Evolutionary conservation across 2,888 invertebrate species (phyloP), one percentile per base, ranked within the genome.

Genomic region (Amiota minor): DNA sequence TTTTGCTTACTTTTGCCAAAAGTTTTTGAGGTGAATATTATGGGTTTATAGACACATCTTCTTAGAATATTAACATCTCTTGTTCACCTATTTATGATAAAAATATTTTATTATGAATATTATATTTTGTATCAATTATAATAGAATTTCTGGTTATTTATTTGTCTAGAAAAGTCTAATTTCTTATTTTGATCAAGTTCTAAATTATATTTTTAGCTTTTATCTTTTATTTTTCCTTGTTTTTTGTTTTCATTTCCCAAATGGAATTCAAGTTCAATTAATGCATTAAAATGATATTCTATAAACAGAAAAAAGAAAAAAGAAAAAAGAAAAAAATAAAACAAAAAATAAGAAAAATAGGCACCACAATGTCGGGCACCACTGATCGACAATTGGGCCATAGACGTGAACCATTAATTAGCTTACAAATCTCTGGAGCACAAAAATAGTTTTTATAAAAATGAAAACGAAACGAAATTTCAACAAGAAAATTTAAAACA

Each of bases 371-470:
- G 20, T 16, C 71, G 64, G 45, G 35, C 6, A 35, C 35, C 35
- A 35, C 35, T 8, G 20, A 45, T 72, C 45, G 45, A 70, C 72
- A 74, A 81, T 76, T 80, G 80, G 80, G 80, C 79, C 80, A 81
- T 65, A 78, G 73, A 75, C 74, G 73, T 73, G 35, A 74, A 50
- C 73, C 81, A 79, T 81, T 76, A 78, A 81, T 79, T 80, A 75
- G 77, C 72, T 56, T 35, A 35, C 53, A 79, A 72, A 61, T 59
- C 79, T 35, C 35, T 79, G 81, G 81, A 69, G n/a, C 72, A 18
- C 8, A 35, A 64, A 71, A 62, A 71, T 53, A 64, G 55, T 71
- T 62, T 71, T 62, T 49, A 16, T 46, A 65, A 18, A 65, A 47
- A 65, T 6, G 10, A 9, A 47, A 9, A 9, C 20, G 18, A 20